Evolutionary conservation across 1,140 invertebrate genomes (phyloP), one percentile per base, ranked within the genome.

Genomic region (Hydropsyche tenuis): DNA sequence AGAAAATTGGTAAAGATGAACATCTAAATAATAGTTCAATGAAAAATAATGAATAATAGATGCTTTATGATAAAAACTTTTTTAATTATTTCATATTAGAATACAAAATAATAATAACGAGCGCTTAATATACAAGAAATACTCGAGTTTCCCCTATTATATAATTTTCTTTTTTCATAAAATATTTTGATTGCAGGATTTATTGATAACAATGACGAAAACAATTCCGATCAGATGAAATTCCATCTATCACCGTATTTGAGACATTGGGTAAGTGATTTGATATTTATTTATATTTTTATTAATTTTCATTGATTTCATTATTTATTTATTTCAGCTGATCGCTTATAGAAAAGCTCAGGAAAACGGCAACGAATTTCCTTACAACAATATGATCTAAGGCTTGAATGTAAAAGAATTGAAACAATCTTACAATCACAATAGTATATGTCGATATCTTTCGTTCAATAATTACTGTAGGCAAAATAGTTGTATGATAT

Each of bases 261-360:
- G 4, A 79, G 79, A 37, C 79, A 83, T 78, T 81, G 81, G 83
- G 83, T 84, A 79, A 53, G 68, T 68, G 25, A 64, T 43, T n/a
- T 56, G 16, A 9, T 18, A 46, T 51, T 53, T 43, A 46, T 37
- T 37, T 12, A 53, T 45, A 20, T 22, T 14, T 25, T 16, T 27
- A 46, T 37, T 46, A 43, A 68, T 68, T 68, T 9, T 71, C n/a
- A 75, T 51, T 45, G 63, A 46, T 64, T 1, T n/a, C n/a, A n/a
- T n/a, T n/a, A n/a, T n/a, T 70, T 69, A 72, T 30, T 60, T 68
- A 46, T 20, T 78, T 43, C 66, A 73, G 72, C 46, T 77, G 9
- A 72, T 80, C 27, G 53, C 74, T 14, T 73, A 73, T 43, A 69
- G 74, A 42, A 72, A 69, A 43, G 27, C 71, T 20, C 74, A 75